Percentiles rank a stretch among this genome's conserved stretches.
Evolutionary conservation across 2,113 vertebrate species (phyloP).

Genomic region (Bubo bubo): DNA sequence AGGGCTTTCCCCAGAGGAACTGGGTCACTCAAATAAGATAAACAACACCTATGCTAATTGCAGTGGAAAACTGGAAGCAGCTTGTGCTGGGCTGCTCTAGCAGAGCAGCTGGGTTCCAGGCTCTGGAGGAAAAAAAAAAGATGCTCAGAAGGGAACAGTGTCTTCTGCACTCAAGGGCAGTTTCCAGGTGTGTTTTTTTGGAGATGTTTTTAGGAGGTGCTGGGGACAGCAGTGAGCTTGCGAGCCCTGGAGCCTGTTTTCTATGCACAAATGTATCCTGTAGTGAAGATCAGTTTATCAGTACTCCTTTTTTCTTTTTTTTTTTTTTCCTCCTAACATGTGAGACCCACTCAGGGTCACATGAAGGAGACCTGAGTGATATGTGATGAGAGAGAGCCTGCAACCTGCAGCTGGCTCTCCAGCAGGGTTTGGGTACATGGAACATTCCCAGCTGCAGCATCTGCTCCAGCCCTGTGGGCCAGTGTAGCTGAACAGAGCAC

Average conservation of each 20-base stretch:
- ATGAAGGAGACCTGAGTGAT: neutral
- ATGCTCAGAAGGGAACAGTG: neutral
- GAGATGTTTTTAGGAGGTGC: neutral
- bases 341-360: neutral
- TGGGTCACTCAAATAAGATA: neutral
- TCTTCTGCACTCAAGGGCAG: neutral
- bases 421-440: neutral
- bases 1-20: neutral
- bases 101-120: neutral
- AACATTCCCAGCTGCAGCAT: neutral
- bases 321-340: neutral
- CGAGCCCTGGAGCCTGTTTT: neutral
- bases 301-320: neutral
- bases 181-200: neutral
- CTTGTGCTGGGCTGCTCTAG: neutral
- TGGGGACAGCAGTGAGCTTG: neutral
- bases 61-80: neutral
- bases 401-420: neutral
- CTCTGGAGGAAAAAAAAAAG: neutral
- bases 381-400: neutral
- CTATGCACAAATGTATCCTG: neutral
- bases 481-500: neutral
- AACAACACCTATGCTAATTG: constrained; percentile 29
- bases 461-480: neutral
- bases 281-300: neutral